Base-by-base conservation (phyloP, 2,113 vertebrate species). In the Brienomyrus longianalis region DNA sequence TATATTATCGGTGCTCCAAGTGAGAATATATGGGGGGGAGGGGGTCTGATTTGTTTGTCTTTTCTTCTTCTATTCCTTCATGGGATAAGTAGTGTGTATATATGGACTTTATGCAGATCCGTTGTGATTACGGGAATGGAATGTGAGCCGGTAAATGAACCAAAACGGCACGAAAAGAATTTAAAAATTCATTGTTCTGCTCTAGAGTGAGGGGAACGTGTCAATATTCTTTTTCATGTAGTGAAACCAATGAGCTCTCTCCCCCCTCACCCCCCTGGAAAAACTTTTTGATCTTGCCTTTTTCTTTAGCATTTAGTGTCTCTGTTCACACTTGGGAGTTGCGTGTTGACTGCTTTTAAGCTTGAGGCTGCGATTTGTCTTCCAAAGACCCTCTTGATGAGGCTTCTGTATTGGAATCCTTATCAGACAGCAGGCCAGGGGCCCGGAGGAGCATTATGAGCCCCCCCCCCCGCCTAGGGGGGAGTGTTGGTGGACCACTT, bases 191-290 rank as follows among this genome's bases (percentile, higher is more conserved):
- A 19, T 88, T 88, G 35, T 80, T 88, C 47, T 45, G 13, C 1
- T 39, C 10, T 52, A 31, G 39, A 50, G 66, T 13, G 88, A 47
- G 88, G 66, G 48, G 47, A 17, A 5, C 8, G 31, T 77, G 45
- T 48, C 48, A 21, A 66, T 70, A 21, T 52, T 74, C 56, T 77
- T 51, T n/a, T 77, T 88, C 23, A 66, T 88, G 88, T 88, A 35
- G n/a, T 51, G 66, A 27, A 50, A 35, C 56, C 59, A 48, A 85
- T 50, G 83, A 11, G 45, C 19, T 2, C 9, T 21, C n/a, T 1
- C 47, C 47, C 23, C 66, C 19, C 39, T 2, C 39, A 39, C 39
- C 39, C 39, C 39, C 39, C 39, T 39, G 2, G 39, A 2, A 39
- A 39, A 39, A 21, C 88, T 88, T 48, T 48, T 48, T 39, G 88